phyloP scores from a whole-genome alignment of 2,797 vertebrate species.

The Apodemus agrarius region DNA sequence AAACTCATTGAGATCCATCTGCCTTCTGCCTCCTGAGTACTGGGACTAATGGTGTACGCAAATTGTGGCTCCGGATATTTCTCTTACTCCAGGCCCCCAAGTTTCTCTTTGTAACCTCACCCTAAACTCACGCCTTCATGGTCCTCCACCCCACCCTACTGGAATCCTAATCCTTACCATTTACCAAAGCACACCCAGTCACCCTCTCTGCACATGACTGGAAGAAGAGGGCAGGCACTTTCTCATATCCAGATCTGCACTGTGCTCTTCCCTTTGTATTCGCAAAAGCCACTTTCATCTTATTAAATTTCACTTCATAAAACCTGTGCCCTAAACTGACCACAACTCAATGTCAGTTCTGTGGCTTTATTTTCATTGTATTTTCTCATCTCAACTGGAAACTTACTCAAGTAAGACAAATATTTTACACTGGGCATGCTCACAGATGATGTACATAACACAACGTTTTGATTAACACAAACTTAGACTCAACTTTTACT shows the following conservation, averaged over 20 bases:
- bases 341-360: not conserved
- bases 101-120: slow-evolving; percentile 28
- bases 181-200: not conserved
- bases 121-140: slow-evolving; percentile 23
- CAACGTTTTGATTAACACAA: slow-evolving; percentile 29
- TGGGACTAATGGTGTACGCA: not conserved
- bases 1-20: not conserved
- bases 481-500: slow-evolving; percentile 41
- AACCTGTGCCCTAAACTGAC: not conserved
- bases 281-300: not conserved
- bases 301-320: slow-evolving; percentile 36
- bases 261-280: not conserved
- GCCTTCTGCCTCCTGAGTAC: not conserved
- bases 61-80: not conserved
- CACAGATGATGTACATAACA: slow-evolving; percentile 21
- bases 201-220: not conserved
- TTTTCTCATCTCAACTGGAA: slow-evolving; percentile 41
- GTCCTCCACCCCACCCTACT: not conserved
- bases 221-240: not conserved
- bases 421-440: slow-evolving; percentile 4
- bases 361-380: slow-evolving; percentile 29
- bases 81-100: not conserved
- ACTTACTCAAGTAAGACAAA: not conserved
- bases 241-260: not conserved
- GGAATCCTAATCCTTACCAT: not conserved